Percentiles rank a stretch among this genome's conserved stretches.
These are phyloP conservation scores for Belonocnema kinseyi DNA, from an alignment of 1,140 invertebrate genomes.

Conservation along the genomic window DNA sequence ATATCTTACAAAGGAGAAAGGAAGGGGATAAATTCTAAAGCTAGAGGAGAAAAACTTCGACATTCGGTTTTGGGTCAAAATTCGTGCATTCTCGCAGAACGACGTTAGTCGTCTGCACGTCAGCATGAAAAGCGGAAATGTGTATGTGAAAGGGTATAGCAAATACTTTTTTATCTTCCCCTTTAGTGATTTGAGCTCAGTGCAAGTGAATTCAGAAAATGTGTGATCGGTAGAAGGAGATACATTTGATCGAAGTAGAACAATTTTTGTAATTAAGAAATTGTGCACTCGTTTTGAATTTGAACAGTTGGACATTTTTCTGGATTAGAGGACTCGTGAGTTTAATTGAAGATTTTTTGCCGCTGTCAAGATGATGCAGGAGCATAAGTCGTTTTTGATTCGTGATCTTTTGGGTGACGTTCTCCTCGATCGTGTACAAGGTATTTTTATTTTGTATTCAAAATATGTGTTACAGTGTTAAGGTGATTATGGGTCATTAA, in stretches of 20 bases:
- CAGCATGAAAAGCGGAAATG: not conserved
- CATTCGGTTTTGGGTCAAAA: conserved; percentile 46
- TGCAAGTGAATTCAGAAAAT: too few relatives aligned
- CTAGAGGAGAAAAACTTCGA: conserved; percentile 33
- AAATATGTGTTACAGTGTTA: not conserved
- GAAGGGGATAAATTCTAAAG: conserved; percentile 8
- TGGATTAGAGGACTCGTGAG: not conserved
- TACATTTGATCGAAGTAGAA: too few relatives aligned
- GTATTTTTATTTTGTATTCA: conserved; percentile 57
- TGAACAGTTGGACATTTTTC: not conserved
- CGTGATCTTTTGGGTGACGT: conserved; percentile 86
- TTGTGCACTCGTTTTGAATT: too few relatives aligned
- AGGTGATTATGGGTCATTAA: too few relatives aligned
- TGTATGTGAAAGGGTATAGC: not conserved
- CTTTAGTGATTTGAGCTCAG: too few relatives aligned
- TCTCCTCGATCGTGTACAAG: conserved; percentile 76
- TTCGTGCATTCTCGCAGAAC: conserved; percentile 49
- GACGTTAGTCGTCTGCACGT: conserved; percentile 51
- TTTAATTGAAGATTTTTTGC: conserved; percentile 25
- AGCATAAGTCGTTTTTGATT: conserved; percentile 87
- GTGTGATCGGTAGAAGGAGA: too few relatives aligned
- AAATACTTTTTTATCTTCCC: too few relatives aligned
- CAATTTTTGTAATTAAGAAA: too few relatives aligned
- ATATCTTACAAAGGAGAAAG: conserved; percentile 32
- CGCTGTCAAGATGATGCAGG: conserved; percentile 74